Conservation (phyloP, 2,888 invertebrate genomes). For the Peribatodes rhomboidaria region DNA sequence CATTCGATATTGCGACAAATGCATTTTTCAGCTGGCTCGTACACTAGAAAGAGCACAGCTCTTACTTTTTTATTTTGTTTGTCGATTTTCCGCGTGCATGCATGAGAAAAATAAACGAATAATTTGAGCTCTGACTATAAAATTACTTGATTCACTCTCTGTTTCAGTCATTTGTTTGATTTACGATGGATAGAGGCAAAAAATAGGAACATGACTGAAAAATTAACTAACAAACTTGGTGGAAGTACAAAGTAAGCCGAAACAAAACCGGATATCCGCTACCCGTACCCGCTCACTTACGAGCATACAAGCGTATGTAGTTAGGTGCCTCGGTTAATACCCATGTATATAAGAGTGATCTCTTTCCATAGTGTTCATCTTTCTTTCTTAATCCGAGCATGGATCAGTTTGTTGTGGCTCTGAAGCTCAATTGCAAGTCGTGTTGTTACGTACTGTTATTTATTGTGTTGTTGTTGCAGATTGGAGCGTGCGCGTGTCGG, state of each 20-base stretch:
- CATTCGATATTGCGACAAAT: slow-evolving; percentile 11
- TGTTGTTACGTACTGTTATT: neutral
- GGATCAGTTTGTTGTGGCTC: too few relatives aligned
- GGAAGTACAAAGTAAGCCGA: too few relatives aligned
- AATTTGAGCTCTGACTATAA: neutral
- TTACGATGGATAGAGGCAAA: neutral
- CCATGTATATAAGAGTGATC: too few relatives aligned
- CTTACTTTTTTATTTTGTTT: slow-evolving; percentile 28
- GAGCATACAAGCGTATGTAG: too few relatives aligned
- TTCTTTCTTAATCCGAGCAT: too few relatives aligned
- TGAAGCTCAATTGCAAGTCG: neutral
- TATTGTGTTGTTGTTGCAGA: slow-evolving; percentile 66
- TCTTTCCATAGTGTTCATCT: too few relatives aligned
- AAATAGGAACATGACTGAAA: neutral
- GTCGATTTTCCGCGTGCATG: slow-evolving; percentile 24
- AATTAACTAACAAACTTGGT: neutral
- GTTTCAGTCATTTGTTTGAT: neutral
- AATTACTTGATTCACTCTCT: neutral
- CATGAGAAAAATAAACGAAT: neutral
- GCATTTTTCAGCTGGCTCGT: slow-evolving; percentile 17
- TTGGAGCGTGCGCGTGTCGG: slow-evolving; percentile 72
- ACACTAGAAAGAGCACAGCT: slow-evolving; percentile 33
- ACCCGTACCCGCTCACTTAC: too few relatives aligned
- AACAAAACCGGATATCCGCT: too few relatives aligned
- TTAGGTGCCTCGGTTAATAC: too few relatives aligned